Evolutionary conservation across 2,113 vertebrate genomes (phyloP), one percentile per base, ranked within the genome.

Genomic region (Neolamprologus modestus): DNA sequence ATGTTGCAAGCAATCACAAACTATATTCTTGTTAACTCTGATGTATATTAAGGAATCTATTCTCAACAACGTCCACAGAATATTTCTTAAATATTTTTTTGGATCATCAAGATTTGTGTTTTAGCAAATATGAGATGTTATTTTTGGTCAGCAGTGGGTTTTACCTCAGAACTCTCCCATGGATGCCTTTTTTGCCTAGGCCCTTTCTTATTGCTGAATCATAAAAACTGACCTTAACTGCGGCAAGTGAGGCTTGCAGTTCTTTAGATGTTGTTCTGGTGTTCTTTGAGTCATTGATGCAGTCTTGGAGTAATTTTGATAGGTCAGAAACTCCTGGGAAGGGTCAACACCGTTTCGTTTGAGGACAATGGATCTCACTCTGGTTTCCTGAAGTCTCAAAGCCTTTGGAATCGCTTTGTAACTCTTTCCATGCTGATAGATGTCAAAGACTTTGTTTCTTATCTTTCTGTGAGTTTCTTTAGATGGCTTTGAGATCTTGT

Each of bases 391-490:
- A 66, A 37, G 19, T 24, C 35, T 40, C 8, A 71, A 71, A 42
- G 35, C 35, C 2, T 66, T 66, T 66, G 61, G 33, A 66, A 66
- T 37, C 0, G 19, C 2, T 66, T 66, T 66, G 31, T 66, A 66
- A 1, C 61, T 37, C 0, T 37, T 37, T 8, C 61, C 10, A 66
- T 12, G 33, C 33, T 66, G 61, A 66, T 66, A 37, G 33, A n/a
- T n/a, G 19, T 66, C 61, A 66, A 8, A n/a, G 6, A 66, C 31
- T 37, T n/a, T 66, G 61, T 37, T 12, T n/a, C 61, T 37, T 37
- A 13, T 66, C 61, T 37, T 66, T n/a, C 33, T 66, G 61, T 37
- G 61, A 66, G 19, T 66, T 37, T 66, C 61, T 66, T 66, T 63
- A 35, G 31, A 63, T 66, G 57, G 8, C 17, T 66, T 21, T 66